Conservation (phyloP, 2,113 vertebrate genomes). For the Lophura nycthemera region DNA sequence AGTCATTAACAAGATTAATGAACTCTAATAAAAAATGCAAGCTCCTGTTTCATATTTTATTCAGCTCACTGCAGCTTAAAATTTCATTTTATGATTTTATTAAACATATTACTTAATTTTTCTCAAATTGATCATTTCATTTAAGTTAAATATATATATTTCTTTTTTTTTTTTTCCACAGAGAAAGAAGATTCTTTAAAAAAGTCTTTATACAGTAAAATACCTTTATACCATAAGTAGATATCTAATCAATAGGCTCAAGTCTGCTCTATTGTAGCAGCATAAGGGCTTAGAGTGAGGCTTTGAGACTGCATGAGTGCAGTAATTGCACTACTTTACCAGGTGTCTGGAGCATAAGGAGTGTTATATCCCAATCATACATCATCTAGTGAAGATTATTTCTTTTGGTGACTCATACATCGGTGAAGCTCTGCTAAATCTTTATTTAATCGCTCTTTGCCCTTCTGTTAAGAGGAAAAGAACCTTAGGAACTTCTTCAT, state of each 20-base stretch:
- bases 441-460: background rate
- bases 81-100: slow-evolving; percentile 65
- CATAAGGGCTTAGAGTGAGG: background rate
- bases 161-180: background rate
- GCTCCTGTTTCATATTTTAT: slow-evolving; percentile 43
- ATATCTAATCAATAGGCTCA: background rate
- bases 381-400: background rate
- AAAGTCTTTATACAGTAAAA: background rate
- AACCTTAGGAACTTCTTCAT: background rate
- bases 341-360: background rate
- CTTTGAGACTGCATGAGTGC: background rate
- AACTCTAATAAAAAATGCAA: slow-evolving; percentile 64
- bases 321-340: background rate
- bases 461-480: background rate
- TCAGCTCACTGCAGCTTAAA: slow-evolving; percentile 53
- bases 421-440: background rate
- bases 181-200: background rate
- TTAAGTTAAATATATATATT: slow-evolving; percentile 44
- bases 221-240: background rate
- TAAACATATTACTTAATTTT: slow-evolving; percentile 61
- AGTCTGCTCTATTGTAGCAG: background rate
- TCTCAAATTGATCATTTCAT: slow-evolving; percentile 34
- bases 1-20: slow-evolving; percentile 69
- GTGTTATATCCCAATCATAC: background rate
- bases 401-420: background rate